These are phyloP conservation scores for Cavia aperea DNA, from an alignment of 2,113 vertebrate species.

Conservation along the genomic window DNA sequence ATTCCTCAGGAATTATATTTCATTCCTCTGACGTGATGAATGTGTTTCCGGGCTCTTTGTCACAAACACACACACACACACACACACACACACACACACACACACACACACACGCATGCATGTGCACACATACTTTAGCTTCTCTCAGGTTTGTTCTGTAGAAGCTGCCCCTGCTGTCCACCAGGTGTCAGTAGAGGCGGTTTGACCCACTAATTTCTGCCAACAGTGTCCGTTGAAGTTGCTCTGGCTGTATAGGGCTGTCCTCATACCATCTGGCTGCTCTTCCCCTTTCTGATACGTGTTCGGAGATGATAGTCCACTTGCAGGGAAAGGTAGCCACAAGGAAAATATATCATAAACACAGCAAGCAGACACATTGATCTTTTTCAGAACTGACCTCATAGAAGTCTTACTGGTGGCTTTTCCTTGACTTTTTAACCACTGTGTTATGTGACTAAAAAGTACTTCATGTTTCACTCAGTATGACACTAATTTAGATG, in stretches of 20 bases:
- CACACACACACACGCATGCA: not conserved
- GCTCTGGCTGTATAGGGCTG: not conserved
- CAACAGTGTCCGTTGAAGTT: not conserved
- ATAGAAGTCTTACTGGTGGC: not conserved
- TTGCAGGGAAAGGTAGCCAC: not conserved
- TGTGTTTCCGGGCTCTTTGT: not conserved
- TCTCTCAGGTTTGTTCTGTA: not conserved
- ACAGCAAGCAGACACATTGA: fast-evolving
- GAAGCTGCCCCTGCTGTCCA: constrained; percentile 39
- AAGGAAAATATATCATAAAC: not conserved
- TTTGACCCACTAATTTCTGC: not conserved
- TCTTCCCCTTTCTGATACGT: not conserved
- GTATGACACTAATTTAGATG: not conserved
- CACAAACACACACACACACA: not conserved
- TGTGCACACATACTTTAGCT: not conserved
- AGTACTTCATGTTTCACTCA: not conserved
- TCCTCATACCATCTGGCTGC: not conserved
- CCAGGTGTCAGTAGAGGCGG: constrained; percentile 65
- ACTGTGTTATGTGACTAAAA: not conserved
- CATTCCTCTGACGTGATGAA: constrained; percentile 20
- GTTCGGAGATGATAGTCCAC: not conserved
- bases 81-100: not conserved
- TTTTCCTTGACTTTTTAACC: constrained; percentile 5
- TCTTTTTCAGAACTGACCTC: not conserved
- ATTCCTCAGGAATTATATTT: constrained; percentile 57